A percentile compares a stretch with the other conserved stretches of the same genome.
These are phyloP conservation scores for Seriola rivoliana DNA, from an alignment of 2,113 vertebrate genomes.

Conservation along the genomic window DNA sequence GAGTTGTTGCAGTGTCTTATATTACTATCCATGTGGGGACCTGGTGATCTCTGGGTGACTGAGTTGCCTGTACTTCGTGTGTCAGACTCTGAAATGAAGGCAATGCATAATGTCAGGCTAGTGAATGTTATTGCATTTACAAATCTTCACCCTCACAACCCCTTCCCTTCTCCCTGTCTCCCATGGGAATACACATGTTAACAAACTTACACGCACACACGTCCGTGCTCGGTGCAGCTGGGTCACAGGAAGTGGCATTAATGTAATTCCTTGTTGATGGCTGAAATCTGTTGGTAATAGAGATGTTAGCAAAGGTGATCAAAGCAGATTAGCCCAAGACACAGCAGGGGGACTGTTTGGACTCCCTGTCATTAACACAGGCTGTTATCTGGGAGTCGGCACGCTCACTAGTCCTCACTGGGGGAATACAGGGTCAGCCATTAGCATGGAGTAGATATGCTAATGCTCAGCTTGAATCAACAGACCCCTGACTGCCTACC, in stretches of 20 bases:
- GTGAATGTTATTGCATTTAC: constrained; percentile 66
- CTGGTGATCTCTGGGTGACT: constrained; percentile 52
- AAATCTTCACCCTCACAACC: constrained; percentile 51
- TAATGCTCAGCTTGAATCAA: constrained; percentile 82
- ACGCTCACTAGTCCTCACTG: constrained; percentile 72
- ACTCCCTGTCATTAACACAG: constrained; percentile 82
- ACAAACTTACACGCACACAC: constrained; percentile 35
- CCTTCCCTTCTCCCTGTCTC: constrained; percentile 49
- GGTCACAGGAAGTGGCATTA: constrained; percentile 82
- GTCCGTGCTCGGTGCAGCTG: constrained; percentile 57
- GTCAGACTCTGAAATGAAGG: constrained; percentile 53
- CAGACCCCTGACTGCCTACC: constrained; percentile 69
- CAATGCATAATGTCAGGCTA: constrained; percentile 49
- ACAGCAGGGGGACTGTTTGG: constrained; percentile 77
- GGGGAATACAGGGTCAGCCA: constrained; percentile 83
- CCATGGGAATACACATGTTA: constrained; percentile 67
- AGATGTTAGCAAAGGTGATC: constrained; percentile 89
- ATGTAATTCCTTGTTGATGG: constrained; percentile 84
- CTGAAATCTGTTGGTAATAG: constrained; percentile 88
- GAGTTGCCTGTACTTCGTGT: constrained; percentile 7
- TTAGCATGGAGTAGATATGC: constrained; percentile 84
- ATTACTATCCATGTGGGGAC: constrained; percentile 56
- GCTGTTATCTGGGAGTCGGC: constrained; percentile 75
- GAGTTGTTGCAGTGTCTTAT: constrained; percentile 69
- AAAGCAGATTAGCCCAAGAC: constrained; percentile 86